These are phyloP conservation scores for Momotus momota DNA, from an alignment of 2,797 vertebrate genomes.

Conservation along the genomic window DNA sequence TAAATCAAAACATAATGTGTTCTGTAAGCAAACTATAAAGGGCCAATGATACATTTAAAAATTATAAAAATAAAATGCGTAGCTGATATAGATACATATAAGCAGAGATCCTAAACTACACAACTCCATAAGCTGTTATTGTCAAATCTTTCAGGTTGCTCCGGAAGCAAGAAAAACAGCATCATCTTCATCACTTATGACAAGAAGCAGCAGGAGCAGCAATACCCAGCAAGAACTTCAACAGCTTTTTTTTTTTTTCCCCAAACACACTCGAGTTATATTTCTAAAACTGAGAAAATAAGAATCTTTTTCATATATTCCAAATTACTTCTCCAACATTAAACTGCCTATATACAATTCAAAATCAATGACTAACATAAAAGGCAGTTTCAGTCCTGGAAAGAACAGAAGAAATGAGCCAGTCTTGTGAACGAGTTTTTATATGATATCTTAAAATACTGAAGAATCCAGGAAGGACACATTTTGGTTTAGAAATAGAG, in stretches of 20 bases:
- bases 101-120: not conserved
- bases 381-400: not conserved
- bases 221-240: not conserved
- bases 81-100: not conserved
- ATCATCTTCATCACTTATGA: not conserved
- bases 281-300: slow-evolving; percentile 15
- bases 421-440: not conserved
- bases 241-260: not conserved
- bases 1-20: not conserved
- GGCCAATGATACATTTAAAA: not conserved
- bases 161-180: not conserved
- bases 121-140: not conserved
- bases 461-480: not conserved
- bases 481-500: not conserved
- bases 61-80: not conserved
- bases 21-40: not conserved
- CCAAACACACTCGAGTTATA: not conserved
- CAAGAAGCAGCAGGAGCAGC: not conserved
- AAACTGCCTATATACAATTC: not conserved
- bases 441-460: not conserved
- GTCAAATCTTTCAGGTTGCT: not conserved
- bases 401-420: not conserved
- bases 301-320: not conserved
- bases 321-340: not conserved
- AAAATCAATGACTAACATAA: slow-evolving; percentile 9